Evolutionary conservation across 1,140 invertebrate species (phyloP).

Genomic region (Drosophila teissieri): DNA sequence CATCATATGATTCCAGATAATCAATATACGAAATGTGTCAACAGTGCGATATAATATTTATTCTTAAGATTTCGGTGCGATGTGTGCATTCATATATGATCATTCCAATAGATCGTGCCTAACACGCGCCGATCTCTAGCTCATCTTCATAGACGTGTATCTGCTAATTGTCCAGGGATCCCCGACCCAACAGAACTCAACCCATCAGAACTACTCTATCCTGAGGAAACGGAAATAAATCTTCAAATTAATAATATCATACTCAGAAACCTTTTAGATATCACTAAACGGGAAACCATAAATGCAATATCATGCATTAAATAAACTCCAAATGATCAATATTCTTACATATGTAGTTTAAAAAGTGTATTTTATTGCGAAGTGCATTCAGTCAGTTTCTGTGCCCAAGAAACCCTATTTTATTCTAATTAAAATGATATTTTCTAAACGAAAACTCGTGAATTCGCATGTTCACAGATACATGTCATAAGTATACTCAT

Average conservation of each 20-base stretch:
- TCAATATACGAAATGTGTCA: slow-evolving; percentile 9
- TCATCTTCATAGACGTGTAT: slow-evolving; percentile 9
- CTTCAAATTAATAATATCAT: too few species aligned
- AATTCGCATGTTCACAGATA: neutral
- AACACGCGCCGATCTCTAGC: slow-evolving; percentile 4
- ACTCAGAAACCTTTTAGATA: too few species aligned
- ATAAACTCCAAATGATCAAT: too few species aligned
- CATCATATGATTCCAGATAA: slow-evolving; percentile 31
- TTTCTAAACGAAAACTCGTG: neutral
- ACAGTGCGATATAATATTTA: slow-evolving; percentile 19
- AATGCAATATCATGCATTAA: too few species aligned
- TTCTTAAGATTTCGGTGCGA: slow-evolving; percentile 5
- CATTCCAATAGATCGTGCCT: slow-evolving; percentile 11
- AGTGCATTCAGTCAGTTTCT: too few species aligned
- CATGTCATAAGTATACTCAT: neutral
- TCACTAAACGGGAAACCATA: too few species aligned
- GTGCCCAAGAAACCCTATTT: neutral
- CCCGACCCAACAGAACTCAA: neutral
- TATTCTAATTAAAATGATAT: neutral
- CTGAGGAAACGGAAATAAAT: neutral
- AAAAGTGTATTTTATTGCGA: too few species aligned
- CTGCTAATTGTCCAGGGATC: slow-evolving; percentile 4
- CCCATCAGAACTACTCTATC: neutral
- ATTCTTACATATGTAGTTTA: too few species aligned
- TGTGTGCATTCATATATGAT: neutral